Evolutionary conservation across 2,113 vertebrate species (phyloP).

Genomic region (Malurus melanocephalus): DNA sequence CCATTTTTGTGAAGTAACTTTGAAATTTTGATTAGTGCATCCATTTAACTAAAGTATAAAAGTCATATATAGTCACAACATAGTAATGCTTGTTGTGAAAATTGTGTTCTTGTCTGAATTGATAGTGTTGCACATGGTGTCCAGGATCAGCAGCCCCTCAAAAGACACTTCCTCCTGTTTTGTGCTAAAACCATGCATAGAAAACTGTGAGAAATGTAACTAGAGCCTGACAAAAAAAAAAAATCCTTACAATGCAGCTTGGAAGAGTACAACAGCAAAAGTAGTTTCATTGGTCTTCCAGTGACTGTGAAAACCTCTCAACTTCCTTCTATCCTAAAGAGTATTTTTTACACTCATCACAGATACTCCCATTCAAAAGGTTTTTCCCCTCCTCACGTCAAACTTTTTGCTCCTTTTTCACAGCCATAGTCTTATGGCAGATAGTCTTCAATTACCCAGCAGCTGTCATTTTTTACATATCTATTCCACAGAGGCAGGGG

Average conservation of each 20-base stretch:
- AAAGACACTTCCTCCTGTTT: not conserved
- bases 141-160: not conserved
- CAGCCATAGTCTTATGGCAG: not conserved
- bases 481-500: not conserved
- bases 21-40: slow-evolving; percentile 79
- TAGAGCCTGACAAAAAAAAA: not conserved
- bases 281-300: not conserved
- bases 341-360: rapidly evolving
- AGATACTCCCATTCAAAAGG: rapidly evolving
- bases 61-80: slow-evolving; percentile 40
- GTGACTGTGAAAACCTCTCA: not conserved
- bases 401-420: not conserved
- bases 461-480: not conserved
- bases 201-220: not conserved
- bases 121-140: not conserved
- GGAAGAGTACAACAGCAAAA: not conserved
- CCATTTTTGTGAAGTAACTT: slow-evolving; percentile 83
- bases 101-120: not conserved
- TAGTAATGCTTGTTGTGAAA: slow-evolving; percentile 23
- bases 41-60: slow-evolving; percentile 72
- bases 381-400: not conserved
- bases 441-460: not conserved
- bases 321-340: not conserved
- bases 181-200: not conserved
- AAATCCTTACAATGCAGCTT: not conserved